Percentiles rank a stretch among this genome's conserved stretches.
Evolutionary conservation across 2,797 vertebrate genomes (phyloP).

Genomic region (Neomorphus geoffroyi): DNA sequence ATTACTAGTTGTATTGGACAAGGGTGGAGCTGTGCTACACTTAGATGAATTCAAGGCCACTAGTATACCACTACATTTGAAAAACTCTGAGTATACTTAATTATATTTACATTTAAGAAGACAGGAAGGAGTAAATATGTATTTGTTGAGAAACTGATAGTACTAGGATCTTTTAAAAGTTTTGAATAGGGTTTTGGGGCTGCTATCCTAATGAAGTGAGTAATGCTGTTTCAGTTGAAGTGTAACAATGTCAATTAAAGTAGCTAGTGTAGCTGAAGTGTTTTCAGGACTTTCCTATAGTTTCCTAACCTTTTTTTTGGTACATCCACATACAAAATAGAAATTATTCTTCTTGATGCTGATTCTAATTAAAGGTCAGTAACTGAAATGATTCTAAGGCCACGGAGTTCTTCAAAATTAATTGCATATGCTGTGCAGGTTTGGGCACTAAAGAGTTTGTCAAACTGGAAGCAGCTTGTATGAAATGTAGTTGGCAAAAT

Average conservation of each 20-base stretch:
- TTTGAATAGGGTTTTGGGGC: background rate
- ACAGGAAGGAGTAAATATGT: background rate
- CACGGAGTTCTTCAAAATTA: background rate
- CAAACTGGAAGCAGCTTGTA: background rate
- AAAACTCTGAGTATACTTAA: background rate
- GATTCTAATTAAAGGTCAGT: background rate
- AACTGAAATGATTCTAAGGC: background rate
- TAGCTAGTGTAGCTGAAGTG: background rate
- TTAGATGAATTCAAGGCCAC: background rate
- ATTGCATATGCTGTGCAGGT: background rate
- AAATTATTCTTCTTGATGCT: background rate
- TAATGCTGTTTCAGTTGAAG: background rate
- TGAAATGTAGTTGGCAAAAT: background rate
- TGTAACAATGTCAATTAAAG: background rate
- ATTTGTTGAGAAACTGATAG: background rate
- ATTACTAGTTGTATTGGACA: slow-evolving; percentile 4
- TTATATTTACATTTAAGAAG: background rate
- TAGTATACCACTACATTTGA: background rate
- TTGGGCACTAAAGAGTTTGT: background rate
- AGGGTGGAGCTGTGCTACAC: background rate
- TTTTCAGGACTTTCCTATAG: slow-evolving; percentile 6
- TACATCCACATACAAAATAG: background rate
- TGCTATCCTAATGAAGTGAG: background rate
- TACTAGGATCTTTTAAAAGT: slow-evolving; percentile 26
- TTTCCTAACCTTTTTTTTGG: background rate